phyloP scores from a whole-genome alignment of 1,140 invertebrate genomes.

The Micrasema minimum region DNA sequence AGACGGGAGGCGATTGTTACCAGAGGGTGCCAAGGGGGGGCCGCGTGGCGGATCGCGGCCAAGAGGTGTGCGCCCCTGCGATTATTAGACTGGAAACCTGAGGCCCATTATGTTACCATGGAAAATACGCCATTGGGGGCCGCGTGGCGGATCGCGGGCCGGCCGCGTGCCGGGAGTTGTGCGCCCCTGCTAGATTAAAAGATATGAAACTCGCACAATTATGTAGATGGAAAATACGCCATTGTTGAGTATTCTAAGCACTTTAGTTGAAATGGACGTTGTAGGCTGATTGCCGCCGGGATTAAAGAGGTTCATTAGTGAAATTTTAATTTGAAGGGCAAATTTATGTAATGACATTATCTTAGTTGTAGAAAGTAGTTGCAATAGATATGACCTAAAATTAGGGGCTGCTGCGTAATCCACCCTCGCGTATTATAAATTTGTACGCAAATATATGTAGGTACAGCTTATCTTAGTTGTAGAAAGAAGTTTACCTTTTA shows the following conservation, averaged over 20 bases:
- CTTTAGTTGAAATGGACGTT: constrained; percentile 32
- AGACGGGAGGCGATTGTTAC: constrained; percentile 43
- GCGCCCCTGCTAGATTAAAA: constrained; percentile 53
- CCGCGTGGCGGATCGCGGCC: constrained; percentile 60
- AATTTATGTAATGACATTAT: constrained; percentile 43
- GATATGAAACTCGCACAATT: constrained; percentile 48
- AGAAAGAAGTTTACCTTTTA: too few species aligned
- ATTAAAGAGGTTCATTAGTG: constrained; percentile 51
- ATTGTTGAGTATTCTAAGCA: constrained; percentile 23
- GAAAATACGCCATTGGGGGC: too few species aligned
- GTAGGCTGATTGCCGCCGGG: constrained; percentile 45
- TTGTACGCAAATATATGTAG: too few species aligned
- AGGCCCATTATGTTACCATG: too few species aligned
- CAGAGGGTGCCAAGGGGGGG: constrained; percentile 55
- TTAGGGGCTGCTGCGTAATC: too few species aligned
- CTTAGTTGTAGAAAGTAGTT: background rate
- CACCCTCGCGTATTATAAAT: too few species aligned
- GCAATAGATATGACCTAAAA: too few species aligned
- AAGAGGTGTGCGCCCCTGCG: constrained; percentile 58
- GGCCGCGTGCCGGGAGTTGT: constrained; percentile 56
- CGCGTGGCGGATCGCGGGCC: too few species aligned
- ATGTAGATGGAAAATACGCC: constrained; percentile 30
- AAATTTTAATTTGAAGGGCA: constrained; percentile 13
- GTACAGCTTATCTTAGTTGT: too few species aligned
- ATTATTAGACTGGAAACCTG: too few species aligned